Evolutionary conservation across 1,140 invertebrate species (phyloP), one percentile per base, ranked within the genome.

Genomic region (Calephelis nemesis): DNA sequence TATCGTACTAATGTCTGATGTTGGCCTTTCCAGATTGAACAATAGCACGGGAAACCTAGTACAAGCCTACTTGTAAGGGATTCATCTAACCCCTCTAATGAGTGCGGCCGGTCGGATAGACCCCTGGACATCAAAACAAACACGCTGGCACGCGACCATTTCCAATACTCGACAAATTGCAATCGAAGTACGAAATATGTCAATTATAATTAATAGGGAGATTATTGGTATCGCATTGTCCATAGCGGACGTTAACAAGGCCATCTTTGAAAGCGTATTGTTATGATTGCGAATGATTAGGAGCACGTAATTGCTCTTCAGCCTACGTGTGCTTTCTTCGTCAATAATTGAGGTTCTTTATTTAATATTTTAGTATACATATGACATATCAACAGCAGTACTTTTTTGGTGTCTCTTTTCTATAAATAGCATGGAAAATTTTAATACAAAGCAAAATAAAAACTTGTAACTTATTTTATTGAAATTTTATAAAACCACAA

Each of bases 131-230:
- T 88, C 86, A 87, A 87, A 88, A 87, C 86, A 88, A 88, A 88
- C 83, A 88, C 63, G 58, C 67, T 13, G 83, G 45, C 86, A 88
- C 86, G 86, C 78, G 86, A 65, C 82, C 76, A 78, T 79, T 80
- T 77, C 81, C 54, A 73, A 74, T 69, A 75, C 75, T 78, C 79
- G 84, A 87, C 86, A 87, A 88, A 88, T 88, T 88, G 84, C 77
- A 63, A 74, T 63, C 69, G 74, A 79, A 84, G 81, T 86, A 83
- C 78, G 84, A 84, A 88, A 88, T 88, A 88, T 88, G 86, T 88
- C 86, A 88, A 88, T 88, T 88, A 88, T 88, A 87, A 88, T 87
- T 87, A 88, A 87, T 85, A 82, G 82, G 76, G 79, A 79, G 83
- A 85, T 87, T 84, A 87, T 84, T 83, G 79, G 79, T 84, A 81